Base-by-base conservation (phyloP, 1,140 invertebrate genomes). In the Aphis gossypii region DNA sequence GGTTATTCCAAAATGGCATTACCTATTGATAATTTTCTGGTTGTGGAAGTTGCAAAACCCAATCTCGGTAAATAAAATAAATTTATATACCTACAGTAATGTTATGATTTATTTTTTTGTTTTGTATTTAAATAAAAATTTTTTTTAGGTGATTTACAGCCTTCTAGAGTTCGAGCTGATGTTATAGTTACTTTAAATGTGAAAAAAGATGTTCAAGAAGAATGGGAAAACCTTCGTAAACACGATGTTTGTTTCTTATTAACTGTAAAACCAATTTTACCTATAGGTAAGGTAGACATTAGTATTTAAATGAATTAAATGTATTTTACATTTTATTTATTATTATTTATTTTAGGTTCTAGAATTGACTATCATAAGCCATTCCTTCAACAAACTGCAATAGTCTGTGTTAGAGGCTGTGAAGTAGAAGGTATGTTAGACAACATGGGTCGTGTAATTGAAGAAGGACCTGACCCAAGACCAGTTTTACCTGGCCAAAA, bases 351-450 rank as follows among this genome's bases (percentile, higher is more conserved):
- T 89, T 88, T 94, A 97, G 97, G 97, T 92, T 98, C 97, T 1
- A 97, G 97, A 95, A 98, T 98, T 94, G 97, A 97, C 95, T 97
- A 97, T 94, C 97, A 97, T 94, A 95, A 97, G 86, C 97, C 98
- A 20, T 99, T 99, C 95, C 96, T 98, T 86, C 97, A 98, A 2
- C 98, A 99, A 96, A 98, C 99, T 68, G 98, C 99, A 3, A 96
- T 99, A 87, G 96, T 97, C 1, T 98, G 97, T 95, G 98, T 99
- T 0, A 96, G 99, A 76, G 99, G 99, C 0, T 99, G 99, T 96
- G 99, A 99, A 96, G 97, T 99, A 44, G 99, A 99, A 96, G 99
- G 99, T 30, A 98, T 99, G 98, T 95, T 99, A n/a, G 99, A 99
- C 95, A 97, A 97, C 38, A 98, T 98, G 94, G 99, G 99, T 0